Evolutionary conservation across 30 jellyfish, hydroid and myxozoan species (phyloP), one percentile per base, ranked within the genome.

Genomic region (Nemopilema nomurai): DNA sequence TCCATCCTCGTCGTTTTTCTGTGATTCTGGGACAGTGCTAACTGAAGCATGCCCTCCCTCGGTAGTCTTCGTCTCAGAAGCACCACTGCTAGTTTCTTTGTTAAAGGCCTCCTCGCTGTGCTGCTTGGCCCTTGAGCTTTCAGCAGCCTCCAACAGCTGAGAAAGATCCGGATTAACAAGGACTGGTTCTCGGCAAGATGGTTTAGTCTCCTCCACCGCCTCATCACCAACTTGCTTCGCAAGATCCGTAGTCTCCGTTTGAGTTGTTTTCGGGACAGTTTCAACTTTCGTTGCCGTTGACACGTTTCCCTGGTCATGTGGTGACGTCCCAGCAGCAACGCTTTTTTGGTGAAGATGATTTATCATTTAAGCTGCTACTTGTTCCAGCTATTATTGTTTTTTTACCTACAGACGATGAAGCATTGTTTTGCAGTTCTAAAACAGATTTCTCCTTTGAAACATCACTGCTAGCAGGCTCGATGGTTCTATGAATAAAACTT

Each of bases 121-220:
- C 20, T 7, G 17, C 18, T 26, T 26, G 1, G 41, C 50, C 62
- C 32, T 80, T 51, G 4, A 22, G 68, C 87, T 77, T 68, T 49
- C 23, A 19, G 76, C 89, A 16, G 27, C 89, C 25, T 27, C 51
- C 17, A 80, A 31, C 72, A 80, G 62, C 63, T 63, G 71, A 1
- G 89, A 80, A 49, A 80, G 53, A 80, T 80, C 89, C 0, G 89
- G 82, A 23, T 80, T 79, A 68, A 29, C 76, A 27, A 8, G 66
- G 7, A 23, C 24, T 21, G 26, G 51, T 32, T 80, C 50, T 16
- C 68, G 32, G 33, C 89, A 80, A 9, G 89, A 66, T n/a, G n/a
- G n/a, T n/a, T n/a, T n/a, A n/a, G n/a, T n/a, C 33, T 24, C 53
- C 18, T 41, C 13, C 57, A 27, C 28, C 50, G 9, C 66, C 41